Conservation (phyloP, 2,888 invertebrate genomes). For the Himalopsyche anomala region DNA sequence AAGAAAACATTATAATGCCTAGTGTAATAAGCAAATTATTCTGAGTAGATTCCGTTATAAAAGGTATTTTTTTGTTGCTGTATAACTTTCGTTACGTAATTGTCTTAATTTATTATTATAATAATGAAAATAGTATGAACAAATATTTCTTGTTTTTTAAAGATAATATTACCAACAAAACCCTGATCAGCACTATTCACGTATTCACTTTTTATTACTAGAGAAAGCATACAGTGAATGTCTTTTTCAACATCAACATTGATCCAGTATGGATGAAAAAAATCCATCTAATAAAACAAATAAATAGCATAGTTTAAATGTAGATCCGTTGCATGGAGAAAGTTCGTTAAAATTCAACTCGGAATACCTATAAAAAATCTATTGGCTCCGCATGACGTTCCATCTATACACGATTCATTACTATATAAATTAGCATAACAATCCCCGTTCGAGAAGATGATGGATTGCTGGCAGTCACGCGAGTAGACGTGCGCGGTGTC, state of each 20-base stretch:
- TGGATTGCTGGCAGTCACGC: constrained; percentile 63
- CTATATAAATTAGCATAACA: constrained; percentile 64
- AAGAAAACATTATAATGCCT: too few relatives aligned
- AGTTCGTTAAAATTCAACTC: constrained; percentile 60
- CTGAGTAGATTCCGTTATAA: too few relatives aligned
- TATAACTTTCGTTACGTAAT: too few relatives aligned
- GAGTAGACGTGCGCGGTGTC: constrained; percentile 50
- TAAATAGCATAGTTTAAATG: constrained; percentile 43
- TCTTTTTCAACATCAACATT: background rate
- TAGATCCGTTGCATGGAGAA: constrained; percentile 53
- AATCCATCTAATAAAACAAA: background rate
- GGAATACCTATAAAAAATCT: constrained; percentile 57
- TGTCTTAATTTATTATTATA: too few relatives aligned
- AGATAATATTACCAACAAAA: too few relatives aligned
- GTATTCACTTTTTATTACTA: too few relatives aligned
- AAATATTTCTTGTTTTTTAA: too few relatives aligned
- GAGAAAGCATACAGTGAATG: too few relatives aligned
- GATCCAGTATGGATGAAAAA: background rate
- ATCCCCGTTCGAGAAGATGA: constrained; percentile 59
- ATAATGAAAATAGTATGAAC: too few relatives aligned
- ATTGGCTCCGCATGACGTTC: constrained; percentile 60
- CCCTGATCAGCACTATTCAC: too few relatives aligned
- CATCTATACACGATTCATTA: constrained; percentile 64
- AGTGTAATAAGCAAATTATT: too few relatives aligned
- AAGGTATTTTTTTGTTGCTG: too few relatives aligned